These are phyloP conservation scores for Psittacula echo DNA, from an alignment of 2,797 vertebrate species.

Conservation along the genomic window DNA sequence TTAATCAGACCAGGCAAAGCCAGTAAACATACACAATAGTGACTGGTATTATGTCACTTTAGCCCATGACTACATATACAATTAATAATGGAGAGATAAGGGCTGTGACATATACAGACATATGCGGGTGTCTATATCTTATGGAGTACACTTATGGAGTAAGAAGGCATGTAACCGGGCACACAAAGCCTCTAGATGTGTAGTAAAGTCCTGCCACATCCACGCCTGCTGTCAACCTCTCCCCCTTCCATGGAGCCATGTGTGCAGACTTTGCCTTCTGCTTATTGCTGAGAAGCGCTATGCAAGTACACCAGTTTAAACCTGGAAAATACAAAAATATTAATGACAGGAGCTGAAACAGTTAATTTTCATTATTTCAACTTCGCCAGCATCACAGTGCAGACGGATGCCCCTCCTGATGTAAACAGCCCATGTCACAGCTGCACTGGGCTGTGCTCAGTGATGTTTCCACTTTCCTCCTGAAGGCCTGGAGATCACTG, in stretches of 20 bases:
- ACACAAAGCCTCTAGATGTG: not conserved
- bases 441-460: not conserved
- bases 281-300: not conserved
- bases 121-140: not conserved
- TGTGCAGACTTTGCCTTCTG: not conserved
- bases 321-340: not conserved
- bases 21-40: not conserved
- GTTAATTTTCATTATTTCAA: not conserved
- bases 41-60: not conserved
- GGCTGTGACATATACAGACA: accelerated
- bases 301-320: not conserved
- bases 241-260: accelerated
- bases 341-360: not conserved
- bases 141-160: not conserved
- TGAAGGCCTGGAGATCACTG: not conserved
- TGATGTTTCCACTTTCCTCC: not conserved
- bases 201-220: not conserved
- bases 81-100: not conserved
- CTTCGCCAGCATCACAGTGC: not conserved
- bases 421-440: not conserved
- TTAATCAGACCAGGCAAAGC: not conserved
- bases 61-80: not conserved
- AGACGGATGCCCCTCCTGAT: not conserved
- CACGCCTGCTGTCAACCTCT: accelerated
- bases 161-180: not conserved